phyloP scores from a whole-genome alignment of 2,888 invertebrate species.

The Anorthoa munda region DNA sequence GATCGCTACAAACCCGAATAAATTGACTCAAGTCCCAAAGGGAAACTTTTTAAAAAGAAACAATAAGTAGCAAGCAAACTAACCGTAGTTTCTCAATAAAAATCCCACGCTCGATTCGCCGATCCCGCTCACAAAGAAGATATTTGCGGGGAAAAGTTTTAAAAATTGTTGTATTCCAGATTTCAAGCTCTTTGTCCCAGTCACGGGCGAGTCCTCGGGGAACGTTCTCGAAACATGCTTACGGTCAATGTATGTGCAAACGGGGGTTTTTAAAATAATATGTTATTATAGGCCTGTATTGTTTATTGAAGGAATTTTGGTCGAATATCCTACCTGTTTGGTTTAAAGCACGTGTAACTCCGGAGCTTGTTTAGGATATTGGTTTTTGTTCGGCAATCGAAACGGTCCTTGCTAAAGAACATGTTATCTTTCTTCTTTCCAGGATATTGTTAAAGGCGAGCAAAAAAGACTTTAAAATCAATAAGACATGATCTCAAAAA shows the following conservation, averaged over 20 bases:
- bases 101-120: conserved; percentile 51
- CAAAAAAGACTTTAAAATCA: no score
- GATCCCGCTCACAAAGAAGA: conserved; percentile 67
- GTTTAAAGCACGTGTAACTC: background rate
- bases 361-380: background rate
- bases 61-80: conserved; percentile 53
- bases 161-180: conserved; percentile 80
- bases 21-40: conserved; percentile 40
- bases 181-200: conserved; percentile 81
- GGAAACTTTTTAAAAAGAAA: conserved; percentile 52
- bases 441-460: background rate
- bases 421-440: no score
- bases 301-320: background rate
- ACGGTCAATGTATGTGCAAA: conserved; percentile 66
- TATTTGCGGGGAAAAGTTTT: conserved; percentile 74
- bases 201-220: conserved; percentile 79
- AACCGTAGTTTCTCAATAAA: conserved; percentile 62
- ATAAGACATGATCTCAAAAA: no score
- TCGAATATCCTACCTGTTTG: background rate
- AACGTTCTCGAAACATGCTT: conserved; percentile 71
- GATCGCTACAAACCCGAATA: conserved; percentile 43
- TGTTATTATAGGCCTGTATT: background rate
- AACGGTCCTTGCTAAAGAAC: background rate
- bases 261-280: conserved; percentile 23
- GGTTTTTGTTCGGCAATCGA: background rate